Evolutionary conservation across 2,797 vertebrate genomes (phyloP).

Genomic region (Melanotaenia parkinsoni): DNA sequence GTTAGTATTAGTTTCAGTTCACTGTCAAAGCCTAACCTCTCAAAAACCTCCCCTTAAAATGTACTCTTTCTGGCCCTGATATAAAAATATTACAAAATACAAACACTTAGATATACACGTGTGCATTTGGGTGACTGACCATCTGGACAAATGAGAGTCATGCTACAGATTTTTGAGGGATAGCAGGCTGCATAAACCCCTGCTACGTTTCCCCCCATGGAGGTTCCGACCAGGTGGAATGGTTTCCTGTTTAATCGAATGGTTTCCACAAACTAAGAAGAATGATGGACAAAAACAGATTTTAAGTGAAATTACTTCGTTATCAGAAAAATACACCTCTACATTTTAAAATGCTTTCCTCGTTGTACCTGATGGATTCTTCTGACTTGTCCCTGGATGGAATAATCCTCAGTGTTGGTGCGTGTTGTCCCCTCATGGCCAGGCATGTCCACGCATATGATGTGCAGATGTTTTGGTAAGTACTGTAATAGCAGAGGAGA

Average conservation of each 20-base stretch:
- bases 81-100: neutral
- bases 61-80: too few relatives aligned
- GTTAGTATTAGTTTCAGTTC: too few relatives aligned
- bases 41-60: too few relatives aligned
- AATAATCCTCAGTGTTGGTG: conserved; percentile 91
- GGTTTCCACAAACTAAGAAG: conserved; percentile 90
- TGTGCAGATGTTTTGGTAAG: conserved; percentile 94
- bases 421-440: conserved; percentile 96
- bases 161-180: conserved; percentile 89
- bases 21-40: too few relatives aligned
- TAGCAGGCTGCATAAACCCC: conserved; percentile 93
- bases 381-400: conserved; percentile 90
- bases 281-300: conserved; percentile 13
- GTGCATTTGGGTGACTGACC: conserved; percentile 81
- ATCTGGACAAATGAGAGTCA: conserved; percentile 94
- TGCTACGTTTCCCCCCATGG: conserved; percentile 95
- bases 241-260: conserved; percentile 90
- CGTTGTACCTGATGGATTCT: conserved; percentile 92
- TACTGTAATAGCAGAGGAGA: conserved; percentile 80
- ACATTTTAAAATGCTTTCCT: neutral
- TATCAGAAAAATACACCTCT: neutral
- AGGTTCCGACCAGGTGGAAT: conserved; percentile 93
- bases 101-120: conserved; percentile 14
- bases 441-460: conserved; percentile 97
- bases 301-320: conserved; percentile 20